Evolutionary conservation across 2,113 vertebrate genomes (phyloP), one percentile per base, ranked within the genome.

Genomic region (Butorides virescens): DNA sequence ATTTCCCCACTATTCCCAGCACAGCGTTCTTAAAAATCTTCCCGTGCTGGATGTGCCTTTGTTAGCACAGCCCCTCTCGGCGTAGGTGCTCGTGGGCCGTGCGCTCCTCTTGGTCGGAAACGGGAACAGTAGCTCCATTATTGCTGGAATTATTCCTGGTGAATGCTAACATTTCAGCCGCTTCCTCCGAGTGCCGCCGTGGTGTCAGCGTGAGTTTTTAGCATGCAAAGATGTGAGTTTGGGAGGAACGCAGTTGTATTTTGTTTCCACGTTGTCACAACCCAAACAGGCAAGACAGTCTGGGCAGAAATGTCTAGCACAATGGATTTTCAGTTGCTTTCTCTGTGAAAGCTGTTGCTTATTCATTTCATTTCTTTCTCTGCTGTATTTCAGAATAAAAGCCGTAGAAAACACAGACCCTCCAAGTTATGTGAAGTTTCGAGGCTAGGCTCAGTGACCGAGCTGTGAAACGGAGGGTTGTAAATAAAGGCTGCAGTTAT

Each of bases 61-160:
- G 58, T 50, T 9, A 25, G 73, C 3, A 3, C 87, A 79, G 74
- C 77, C 46, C 47, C 29, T 77, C 34, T 67, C 0, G 0, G 65
- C 0, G 1, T 82, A 71, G 90, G 90, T 94, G 90, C 82, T 44
- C 19, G 49, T 23, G 71, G 36, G 59, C 87, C 49, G 0, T 1
- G 39, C 21, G 0, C 70, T 61, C 11, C 62, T 62, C 66, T 65
- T 6, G 30, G 2, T 30, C n/a, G 92, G 50, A 16, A 76, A 29
- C 0, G 63, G 74, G 72, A 96, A 96, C 95, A 96, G 85, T 66
- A 15, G 85, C 87, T 95, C 93, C 87, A 39, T 96, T 96, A 52
- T 96, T 94, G 44, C 73, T 72, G 92, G 23, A 78, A 53, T 82
- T 52, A 82, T 72, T 95, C 84, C 94, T 76, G 87, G 66, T 78